These are phyloP conservation scores for Leucophenga varia DNA, from an alignment of 1,140 invertebrate species.

Conservation along the genomic window DNA sequence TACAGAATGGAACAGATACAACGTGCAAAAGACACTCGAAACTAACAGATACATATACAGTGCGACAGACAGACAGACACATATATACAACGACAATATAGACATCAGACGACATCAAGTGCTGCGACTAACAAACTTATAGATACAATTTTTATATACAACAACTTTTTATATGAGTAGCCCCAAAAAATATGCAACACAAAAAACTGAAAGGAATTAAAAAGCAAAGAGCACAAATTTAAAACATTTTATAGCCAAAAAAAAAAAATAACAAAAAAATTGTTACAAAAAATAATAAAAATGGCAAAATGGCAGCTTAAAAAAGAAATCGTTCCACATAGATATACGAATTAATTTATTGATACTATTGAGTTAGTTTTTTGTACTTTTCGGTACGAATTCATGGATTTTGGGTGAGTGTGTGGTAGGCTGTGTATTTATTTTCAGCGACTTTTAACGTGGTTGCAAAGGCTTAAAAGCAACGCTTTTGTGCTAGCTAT, in stretches of 20 bases:
- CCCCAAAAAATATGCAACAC: background rate
- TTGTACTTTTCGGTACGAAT: too few species aligned
- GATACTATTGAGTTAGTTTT: constrained; percentile 21
- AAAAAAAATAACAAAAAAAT: constrained; percentile 20
- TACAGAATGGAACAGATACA: too few species aligned
- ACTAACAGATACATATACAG: background rate
- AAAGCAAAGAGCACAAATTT: constrained; percentile 19
- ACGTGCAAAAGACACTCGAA: too few species aligned
- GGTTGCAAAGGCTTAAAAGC: too few species aligned
- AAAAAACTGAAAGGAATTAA: constrained; percentile 6
- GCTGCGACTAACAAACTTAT: constrained; percentile 31
- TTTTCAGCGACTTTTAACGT: too few species aligned
- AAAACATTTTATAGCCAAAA: constrained; percentile 12
- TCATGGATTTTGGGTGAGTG: too few species aligned
- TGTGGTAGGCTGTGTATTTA: too few species aligned
- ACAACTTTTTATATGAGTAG: constrained; percentile 21
- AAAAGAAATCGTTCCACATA: background rate
- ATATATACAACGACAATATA: background rate
- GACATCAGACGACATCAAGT: constrained; percentile 9
- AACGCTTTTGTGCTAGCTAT: too few species aligned
- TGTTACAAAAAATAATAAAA: constrained; percentile 42
- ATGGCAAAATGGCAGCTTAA: background rate
- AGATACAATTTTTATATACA: too few species aligned
- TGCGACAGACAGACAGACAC: constrained; percentile 7
- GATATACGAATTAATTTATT: constrained; percentile 52